Conservation (phyloP, 2,113 vertebrate genomes). For the Formicarius rufipectus region DNA sequence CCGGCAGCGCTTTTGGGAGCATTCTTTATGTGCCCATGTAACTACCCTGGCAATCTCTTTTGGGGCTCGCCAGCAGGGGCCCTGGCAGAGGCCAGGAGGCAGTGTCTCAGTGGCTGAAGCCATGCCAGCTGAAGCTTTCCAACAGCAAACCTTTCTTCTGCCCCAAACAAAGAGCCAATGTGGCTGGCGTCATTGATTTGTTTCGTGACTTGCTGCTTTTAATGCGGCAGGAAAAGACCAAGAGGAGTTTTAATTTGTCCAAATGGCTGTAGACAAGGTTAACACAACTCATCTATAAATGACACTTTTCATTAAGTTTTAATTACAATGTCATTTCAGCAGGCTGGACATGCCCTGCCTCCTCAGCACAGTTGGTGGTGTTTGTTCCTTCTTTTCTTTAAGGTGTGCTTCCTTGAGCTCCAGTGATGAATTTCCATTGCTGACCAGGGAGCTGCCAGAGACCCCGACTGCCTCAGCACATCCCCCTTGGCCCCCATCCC, state of each 20-base stretch:
- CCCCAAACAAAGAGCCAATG: neutral
- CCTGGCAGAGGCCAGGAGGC: neutral
- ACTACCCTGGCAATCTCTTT: conserved; percentile 14
- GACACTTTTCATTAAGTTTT: conserved; percentile 33
- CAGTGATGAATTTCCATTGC: neutral
- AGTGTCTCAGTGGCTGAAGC: neutral
- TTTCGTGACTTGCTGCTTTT: neutral
- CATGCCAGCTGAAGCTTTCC: conserved; percentile 12
- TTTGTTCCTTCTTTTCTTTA: neutral
- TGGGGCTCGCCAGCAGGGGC: conserved; percentile 32
- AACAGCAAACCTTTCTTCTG: conserved; percentile 22
- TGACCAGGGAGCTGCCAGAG: neutral
- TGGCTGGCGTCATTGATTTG: neutral
- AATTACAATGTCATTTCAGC: conserved; percentile 9
- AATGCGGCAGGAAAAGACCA: neutral
- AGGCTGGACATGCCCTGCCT: neutral
- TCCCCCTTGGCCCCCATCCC: neutral
- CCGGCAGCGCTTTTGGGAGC: neutral
- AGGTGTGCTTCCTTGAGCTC: neutral
- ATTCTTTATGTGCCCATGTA: neutral
- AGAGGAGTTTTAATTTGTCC: conserved; percentile 18
- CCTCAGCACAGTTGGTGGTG: neutral
- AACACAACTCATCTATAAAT: neutral
- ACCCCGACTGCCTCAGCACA: neutral
- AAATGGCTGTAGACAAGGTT: conserved; percentile 54